phyloP scores from a whole-genome alignment of 2,797 vertebrate genomes.

The Enteromius trimaculatus region DNA sequence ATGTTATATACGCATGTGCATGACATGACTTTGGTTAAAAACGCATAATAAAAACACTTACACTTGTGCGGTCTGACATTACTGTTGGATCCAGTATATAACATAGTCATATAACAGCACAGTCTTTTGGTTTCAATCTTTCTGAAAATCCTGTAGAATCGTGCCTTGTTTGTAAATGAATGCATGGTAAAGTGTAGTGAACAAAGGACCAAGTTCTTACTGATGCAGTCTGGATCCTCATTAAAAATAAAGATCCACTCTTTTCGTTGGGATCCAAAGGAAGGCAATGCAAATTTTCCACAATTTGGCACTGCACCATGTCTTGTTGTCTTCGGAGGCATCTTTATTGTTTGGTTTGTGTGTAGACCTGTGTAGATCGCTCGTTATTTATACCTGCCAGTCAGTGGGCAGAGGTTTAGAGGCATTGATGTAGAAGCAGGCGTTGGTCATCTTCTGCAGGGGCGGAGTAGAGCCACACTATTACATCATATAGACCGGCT shows the following conservation, averaged over 20 bases:
- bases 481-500: not conserved
- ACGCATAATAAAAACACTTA: not conserved
- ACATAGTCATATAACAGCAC: too few species aligned
- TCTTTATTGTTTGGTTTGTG: not conserved
- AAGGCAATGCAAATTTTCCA: not conserved
- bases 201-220: too few species aligned
- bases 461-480: not conserved
- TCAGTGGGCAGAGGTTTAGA: not conserved
- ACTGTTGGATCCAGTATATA: too few species aligned
- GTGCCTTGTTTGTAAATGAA: too few species aligned
- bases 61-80: not conserved
- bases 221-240: not conserved
- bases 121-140: too few species aligned
- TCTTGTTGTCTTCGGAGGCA: not conserved
- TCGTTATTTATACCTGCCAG: not conserved
- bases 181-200: too few species aligned
- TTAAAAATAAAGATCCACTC: not conserved
- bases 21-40: too few species aligned
- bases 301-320: not conserved
- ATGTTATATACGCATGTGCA: not conserved
- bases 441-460: not conserved
- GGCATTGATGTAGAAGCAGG: not conserved
- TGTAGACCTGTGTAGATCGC: not conserved
- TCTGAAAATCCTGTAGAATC: too few species aligned
- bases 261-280: not conserved